Percentiles rank a stretch among this genome's conserved stretches.
Conservation (phyloP, 2,888 invertebrate genomes). For the Hetaerina titia region DNA sequence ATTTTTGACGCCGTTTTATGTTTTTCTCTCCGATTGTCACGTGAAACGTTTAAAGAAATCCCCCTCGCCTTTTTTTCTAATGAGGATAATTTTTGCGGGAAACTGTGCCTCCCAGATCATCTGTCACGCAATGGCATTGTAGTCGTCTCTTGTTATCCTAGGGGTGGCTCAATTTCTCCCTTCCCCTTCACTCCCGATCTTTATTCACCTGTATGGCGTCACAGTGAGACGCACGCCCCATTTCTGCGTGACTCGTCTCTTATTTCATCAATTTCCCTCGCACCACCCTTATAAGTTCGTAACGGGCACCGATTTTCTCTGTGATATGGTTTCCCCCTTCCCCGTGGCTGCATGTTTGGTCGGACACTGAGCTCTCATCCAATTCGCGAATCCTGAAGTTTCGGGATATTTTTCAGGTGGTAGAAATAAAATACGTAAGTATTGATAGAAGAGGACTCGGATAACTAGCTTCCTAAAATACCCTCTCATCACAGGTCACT, state of each 20-base stretch:
- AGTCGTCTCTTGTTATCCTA: background rate
- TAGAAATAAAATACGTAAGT: no score
- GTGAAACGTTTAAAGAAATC: background rate
- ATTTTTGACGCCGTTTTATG: background rate
- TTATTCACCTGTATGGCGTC: background rate
- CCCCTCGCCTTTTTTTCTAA: background rate
- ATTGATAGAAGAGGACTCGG: no score
- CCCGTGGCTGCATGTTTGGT: background rate
- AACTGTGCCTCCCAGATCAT: background rate
- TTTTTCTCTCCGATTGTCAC: background rate
- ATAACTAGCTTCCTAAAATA: no score
- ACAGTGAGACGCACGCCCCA: background rate
- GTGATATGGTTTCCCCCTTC: background rate
- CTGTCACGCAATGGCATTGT: slow-evolving; percentile 32
- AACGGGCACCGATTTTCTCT: background rate
- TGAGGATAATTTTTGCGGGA: background rate
- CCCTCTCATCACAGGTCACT: no score
- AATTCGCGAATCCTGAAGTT: background rate
- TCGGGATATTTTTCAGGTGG: no score
- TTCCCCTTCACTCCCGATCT: background rate
- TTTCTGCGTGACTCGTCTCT: background rate
- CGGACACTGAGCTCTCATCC: background rate
- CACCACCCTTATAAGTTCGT: background rate
- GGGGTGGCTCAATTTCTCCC: background rate
- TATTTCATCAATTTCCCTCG: background rate